phyloP scores from a whole-genome alignment of 1,140 invertebrate genomes.

The Nomia melanderi region DNA sequence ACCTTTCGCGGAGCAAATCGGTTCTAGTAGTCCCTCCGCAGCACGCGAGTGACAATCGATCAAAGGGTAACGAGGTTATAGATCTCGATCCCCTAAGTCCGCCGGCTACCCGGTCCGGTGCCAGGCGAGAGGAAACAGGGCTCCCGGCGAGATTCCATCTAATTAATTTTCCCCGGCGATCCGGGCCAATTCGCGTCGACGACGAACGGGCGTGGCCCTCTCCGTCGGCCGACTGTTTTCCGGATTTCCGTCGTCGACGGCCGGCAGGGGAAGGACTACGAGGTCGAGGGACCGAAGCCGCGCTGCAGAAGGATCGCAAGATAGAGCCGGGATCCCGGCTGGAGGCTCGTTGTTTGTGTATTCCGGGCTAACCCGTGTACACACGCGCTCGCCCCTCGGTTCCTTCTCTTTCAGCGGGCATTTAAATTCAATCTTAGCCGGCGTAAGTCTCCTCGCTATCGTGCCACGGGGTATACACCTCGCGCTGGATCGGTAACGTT shows the following conservation, averaged over 20 bases:
- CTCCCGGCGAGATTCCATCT: conserved; percentile 63
- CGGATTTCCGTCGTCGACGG: conserved; percentile 39
- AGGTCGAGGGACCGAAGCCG: no score
- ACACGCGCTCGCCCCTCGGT: background rate
- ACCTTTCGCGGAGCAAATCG: no score
- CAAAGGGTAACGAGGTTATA: background rate
- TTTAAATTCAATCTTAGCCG: conserved; percentile 39
- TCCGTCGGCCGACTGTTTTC: conserved; percentile 45
- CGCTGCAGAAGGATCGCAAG: no score
- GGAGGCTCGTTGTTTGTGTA: conserved; percentile 11
- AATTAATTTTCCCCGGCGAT: conserved; percentile 73
- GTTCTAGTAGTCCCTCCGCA: background rate
- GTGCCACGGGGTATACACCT: background rate
- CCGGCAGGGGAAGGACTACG: background rate
- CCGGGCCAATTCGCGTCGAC: conserved; percentile 67
- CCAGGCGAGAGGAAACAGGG: conserved; percentile 24
- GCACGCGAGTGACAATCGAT: background rate
- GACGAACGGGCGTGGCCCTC: conserved; percentile 72
- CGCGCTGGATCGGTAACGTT: background rate
- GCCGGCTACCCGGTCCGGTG: background rate
- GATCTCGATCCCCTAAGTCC: background rate
- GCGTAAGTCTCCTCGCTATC: conserved; percentile 14
- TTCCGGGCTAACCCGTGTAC: conserved; percentile 12
- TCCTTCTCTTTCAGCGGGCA: conserved; percentile 1
- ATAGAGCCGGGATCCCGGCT: background rate